Percentiles rank a stretch among this genome's conserved stretches.
Conservation (phyloP, 2,113 vertebrate genomes). For the Otus sunia region DNA sequence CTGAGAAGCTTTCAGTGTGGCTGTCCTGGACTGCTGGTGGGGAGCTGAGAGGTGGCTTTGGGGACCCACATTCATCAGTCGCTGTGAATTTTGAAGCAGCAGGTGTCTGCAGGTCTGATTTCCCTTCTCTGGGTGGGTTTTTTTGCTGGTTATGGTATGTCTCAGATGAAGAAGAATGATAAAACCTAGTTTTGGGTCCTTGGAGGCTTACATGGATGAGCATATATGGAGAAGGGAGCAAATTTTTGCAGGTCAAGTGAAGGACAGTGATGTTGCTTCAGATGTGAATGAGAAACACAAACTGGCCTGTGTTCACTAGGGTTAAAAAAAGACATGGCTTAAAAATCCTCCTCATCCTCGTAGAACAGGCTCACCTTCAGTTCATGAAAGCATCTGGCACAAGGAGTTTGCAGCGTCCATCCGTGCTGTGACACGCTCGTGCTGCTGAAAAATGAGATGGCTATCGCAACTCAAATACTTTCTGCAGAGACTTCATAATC, state of each 20-base stretch:
- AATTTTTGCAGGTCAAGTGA: neutral
- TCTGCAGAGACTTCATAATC: neutral
- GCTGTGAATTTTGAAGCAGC: neutral
- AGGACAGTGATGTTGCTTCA: neutral
- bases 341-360: neutral
- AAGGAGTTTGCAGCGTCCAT: neutral
- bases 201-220: fast-evolving
- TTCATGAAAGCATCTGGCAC: neutral
- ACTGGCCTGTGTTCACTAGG: neutral
- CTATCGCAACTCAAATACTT: fast-evolving
- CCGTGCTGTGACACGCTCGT: fast-evolving
- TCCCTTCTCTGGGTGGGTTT: neutral
- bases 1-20: neutral
- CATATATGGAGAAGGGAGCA: fast-evolving
- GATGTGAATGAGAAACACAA: neutral
- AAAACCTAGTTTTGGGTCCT: neutral
- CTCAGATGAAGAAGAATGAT: neutral
- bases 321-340: neutral
- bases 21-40: neutral
- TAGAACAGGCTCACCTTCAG: neutral
- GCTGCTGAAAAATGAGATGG: fast-evolving
- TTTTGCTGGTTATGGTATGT: neutral
- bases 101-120: neutral
- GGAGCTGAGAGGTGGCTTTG: neutral
- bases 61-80: fast-evolving